Conservation (phyloP, 2,888 invertebrate genomes). For the Netelia melanura region DNA sequence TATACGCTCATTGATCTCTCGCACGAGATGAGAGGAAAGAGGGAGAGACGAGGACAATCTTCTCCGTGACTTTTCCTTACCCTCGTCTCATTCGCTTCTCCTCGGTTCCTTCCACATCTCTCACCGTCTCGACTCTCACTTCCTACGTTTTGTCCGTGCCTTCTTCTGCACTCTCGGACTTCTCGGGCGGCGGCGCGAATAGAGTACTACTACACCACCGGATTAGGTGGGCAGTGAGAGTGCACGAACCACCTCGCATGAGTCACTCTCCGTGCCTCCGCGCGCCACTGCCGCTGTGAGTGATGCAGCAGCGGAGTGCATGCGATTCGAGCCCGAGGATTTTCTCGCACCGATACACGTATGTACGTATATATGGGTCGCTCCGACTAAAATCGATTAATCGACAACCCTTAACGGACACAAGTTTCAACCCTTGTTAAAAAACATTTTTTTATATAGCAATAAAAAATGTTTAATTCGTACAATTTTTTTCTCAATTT, state of each 20-base stretch:
- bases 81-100: conserved; percentile 10
- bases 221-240: conserved; percentile 81
- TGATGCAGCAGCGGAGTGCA: conserved; percentile 39
- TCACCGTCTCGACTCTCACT: conserved; percentile 41
- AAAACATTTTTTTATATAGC: no score
- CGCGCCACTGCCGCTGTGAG: conserved; percentile 54
- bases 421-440: no score
- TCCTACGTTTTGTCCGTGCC: conserved; percentile 57
- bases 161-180: conserved; percentile 59
- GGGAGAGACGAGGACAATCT: conserved; percentile 60
- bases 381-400: no score
- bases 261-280: conserved; percentile 74
- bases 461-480: no score
- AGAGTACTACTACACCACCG: conserved; percentile 70
- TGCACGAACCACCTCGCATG: conserved; percentile 73
- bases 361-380: conserved; percentile 1
- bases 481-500: no score
- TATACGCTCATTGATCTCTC: conserved; percentile 72
- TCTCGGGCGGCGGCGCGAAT: conserved; percentile 40
- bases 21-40: conserved; percentile 49
- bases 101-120: conserved; percentile 46
- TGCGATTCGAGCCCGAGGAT: conserved; percentile 74
- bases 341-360: conserved; percentile 71
- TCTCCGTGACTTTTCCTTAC: conserved; percentile 46
- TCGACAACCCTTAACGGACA: no score